These are phyloP conservation scores for Phoxinus phoxinus DNA, from an alignment of 2,113 vertebrate species.

Conservation along the genomic window DNA sequence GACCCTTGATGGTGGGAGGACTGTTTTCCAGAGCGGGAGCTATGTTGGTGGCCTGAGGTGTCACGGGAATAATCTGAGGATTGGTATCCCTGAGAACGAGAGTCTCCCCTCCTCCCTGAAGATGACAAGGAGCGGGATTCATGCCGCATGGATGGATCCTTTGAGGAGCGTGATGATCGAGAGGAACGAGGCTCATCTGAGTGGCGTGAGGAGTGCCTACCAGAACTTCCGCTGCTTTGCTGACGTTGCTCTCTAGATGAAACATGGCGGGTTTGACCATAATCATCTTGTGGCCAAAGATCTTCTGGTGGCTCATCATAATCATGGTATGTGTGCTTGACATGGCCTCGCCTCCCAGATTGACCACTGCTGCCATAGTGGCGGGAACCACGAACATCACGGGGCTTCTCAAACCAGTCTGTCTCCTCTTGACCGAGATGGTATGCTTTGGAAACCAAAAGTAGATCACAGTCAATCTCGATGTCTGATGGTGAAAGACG, in stretches of 20 bases:
- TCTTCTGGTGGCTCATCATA: constrained; percentile 94
- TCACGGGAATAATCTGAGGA: constrained; percentile 84
- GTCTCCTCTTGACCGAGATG: constrained; percentile 99
- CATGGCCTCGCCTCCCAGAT: constrained; percentile 87
- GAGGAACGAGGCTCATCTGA: constrained; percentile 82
- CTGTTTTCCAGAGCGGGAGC: constrained; percentile 71
- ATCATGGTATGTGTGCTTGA: constrained; percentile 94
- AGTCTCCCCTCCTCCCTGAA: constrained; percentile 84
- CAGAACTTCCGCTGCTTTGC: constrained; percentile 83
- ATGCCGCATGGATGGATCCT: constrained; percentile 84
- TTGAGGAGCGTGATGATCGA: constrained; percentile 84
- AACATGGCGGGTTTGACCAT: constrained; percentile 79
- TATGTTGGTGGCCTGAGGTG: constrained; percentile 81
- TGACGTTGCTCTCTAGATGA: constrained; percentile 88
- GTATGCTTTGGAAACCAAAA: constrained; percentile 99
- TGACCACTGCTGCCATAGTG: constrained; percentile 87
- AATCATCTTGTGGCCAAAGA: constrained; percentile 90
- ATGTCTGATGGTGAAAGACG: constrained; percentile 71
- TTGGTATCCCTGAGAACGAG: constrained; percentile 80
- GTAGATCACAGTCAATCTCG: constrained; percentile 92
- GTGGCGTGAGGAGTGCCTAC: constrained; percentile 88
- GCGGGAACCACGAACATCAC: constrained; percentile 88
- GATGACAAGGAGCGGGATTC: constrained; percentile 85
- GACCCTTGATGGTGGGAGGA: constrained; percentile 70
- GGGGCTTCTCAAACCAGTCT: constrained; percentile 99